Evolutionary conservation across 1,140 invertebrate genomes (phyloP).

Genomic region (Leptonema lineaticorne): DNA sequence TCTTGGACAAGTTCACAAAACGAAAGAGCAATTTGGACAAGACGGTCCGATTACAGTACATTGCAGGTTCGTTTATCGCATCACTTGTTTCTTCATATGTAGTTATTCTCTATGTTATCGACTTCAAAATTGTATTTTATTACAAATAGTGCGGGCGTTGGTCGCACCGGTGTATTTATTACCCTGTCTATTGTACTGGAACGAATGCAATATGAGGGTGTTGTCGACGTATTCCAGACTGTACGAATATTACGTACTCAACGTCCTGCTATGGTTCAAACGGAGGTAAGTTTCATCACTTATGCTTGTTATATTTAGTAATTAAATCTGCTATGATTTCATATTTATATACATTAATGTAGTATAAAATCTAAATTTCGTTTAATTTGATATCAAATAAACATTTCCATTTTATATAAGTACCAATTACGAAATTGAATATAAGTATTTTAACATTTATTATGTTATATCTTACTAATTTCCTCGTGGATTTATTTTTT

Average conservation of each 20-base stretch:
- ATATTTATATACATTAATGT: too few relatives aligned
- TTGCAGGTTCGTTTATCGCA: slow-evolving; percentile 88
- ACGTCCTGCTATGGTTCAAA: slow-evolving; percentile 98
- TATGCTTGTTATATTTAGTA: background rate
- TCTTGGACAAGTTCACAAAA: slow-evolving; percentile 99
- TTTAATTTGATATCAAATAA: too few relatives aligned
- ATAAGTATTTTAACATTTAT: too few relatives aligned
- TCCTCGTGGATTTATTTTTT: too few relatives aligned
- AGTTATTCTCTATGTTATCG: background rate
- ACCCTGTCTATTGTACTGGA: slow-evolving; percentile 97
- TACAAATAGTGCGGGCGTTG: slow-evolving; percentile 84
- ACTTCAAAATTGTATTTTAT: slow-evolving; percentile 12
- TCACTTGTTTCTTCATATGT: background rate
- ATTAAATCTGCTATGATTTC: too few relatives aligned
- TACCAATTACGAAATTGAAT: too few relatives aligned
- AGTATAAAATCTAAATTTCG: too few relatives aligned
- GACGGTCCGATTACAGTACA: slow-evolving; percentile 99
- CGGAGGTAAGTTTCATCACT: slow-evolving; percentile 71
- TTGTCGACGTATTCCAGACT: slow-evolving; percentile 98
- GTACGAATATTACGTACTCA: slow-evolving; percentile 97
- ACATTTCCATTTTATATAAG: background rate
- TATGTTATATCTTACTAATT: too few relatives aligned
- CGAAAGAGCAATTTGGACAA: slow-evolving; percentile 99
- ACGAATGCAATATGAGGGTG: slow-evolving; percentile 97
- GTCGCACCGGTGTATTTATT: slow-evolving; percentile 97